Percentiles rank a stretch among this genome's conserved stretches.
These are phyloP conservation scores for Mechanitis messenoides DNA, from an alignment of 2,888 invertebrate genomes.

Conservation along the genomic window DNA sequence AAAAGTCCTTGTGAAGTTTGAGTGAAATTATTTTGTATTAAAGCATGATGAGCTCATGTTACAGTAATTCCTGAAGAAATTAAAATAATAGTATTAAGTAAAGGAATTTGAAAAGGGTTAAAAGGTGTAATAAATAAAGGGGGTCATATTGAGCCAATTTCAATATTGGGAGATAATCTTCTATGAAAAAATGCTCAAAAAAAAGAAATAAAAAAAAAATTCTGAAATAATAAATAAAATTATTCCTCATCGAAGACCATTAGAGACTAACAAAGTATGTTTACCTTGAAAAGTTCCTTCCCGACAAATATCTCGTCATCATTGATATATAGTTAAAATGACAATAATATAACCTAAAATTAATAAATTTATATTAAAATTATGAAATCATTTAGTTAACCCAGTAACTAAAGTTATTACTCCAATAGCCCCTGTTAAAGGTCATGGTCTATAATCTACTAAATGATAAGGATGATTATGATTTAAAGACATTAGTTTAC, in stretches of 20 bases:
- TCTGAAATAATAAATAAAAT: conserved; percentile 84
- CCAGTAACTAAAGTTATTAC: conserved; percentile 75
- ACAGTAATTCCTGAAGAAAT: conserved; percentile 82
- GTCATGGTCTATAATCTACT: conserved; percentile 81
- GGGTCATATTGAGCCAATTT: conserved; percentile 76
- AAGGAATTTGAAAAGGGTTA: conserved; percentile 82
- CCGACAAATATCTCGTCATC: conserved; percentile 82
- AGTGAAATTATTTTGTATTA: conserved; percentile 58
- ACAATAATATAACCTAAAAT: conserved; percentile 66
- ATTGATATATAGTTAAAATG: conserved; percentile 77
- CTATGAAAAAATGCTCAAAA: conserved; percentile 78
- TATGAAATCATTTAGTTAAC: conserved; percentile 79
- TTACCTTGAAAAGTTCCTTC: conserved; percentile 81
- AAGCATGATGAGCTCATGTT: conserved; percentile 72
- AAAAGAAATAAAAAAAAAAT: conserved; percentile 77
- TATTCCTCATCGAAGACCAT: conserved; percentile 81
- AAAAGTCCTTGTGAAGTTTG: conserved; percentile 62
- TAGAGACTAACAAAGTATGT: conserved; percentile 76
- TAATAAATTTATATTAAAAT: conserved; percentile 71
- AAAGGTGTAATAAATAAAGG: conserved; percentile 78
- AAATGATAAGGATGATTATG: conserved; percentile 80
- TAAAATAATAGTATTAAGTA: conserved; percentile 84
- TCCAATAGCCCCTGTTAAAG: conserved; percentile 77
- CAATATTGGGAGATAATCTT: conserved; percentile 56
- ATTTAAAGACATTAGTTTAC: conserved; percentile 74